Evolutionary conservation across 2,113 vertebrate genomes (phyloP).

Genomic region (Spilogale gracilis): DNA sequence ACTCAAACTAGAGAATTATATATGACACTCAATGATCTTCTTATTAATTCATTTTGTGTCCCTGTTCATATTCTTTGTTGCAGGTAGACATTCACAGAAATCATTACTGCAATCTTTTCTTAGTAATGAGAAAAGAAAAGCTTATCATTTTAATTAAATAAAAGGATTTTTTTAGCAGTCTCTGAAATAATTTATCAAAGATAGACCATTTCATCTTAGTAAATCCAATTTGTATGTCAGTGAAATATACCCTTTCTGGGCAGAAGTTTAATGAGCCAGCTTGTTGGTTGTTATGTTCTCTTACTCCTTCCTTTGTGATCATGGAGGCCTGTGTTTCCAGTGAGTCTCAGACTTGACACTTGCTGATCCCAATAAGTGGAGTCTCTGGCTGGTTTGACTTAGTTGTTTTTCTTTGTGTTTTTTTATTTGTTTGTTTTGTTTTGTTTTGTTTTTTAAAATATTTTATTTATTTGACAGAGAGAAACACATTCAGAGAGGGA

Average conservation of each 20-base stretch:
- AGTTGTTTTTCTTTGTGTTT: not conserved
- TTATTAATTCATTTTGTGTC: not conserved
- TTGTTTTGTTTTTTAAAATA: too few species aligned
- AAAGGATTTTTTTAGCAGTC: not conserved
- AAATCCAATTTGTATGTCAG: not conserved
- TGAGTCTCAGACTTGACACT: not conserved
- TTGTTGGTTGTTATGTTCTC: accelerated
- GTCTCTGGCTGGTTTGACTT: not conserved
- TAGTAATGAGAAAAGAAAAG: not conserved
- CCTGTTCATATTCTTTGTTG: not conserved
- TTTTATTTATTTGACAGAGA: too few species aligned
- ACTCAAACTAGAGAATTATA: not conserved
- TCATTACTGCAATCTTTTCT: not conserved
- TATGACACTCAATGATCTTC: not conserved
- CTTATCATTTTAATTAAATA: not conserved
- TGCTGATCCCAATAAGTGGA: not conserved
- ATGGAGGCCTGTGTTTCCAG: accelerated
- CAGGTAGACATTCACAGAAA: not conserved
- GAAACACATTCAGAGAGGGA: too few species aligned
- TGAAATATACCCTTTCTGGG: not conserved
- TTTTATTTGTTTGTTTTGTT: not conserved
- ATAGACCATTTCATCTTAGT: not conserved
- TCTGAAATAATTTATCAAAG: not conserved
- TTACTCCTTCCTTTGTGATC: not conserved
- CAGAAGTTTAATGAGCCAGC: not conserved